Evolutionary conservation across 2,113 vertebrate species (phyloP), one percentile per base, ranked within the genome.

Genomic region (Chitala chitala): DNA sequence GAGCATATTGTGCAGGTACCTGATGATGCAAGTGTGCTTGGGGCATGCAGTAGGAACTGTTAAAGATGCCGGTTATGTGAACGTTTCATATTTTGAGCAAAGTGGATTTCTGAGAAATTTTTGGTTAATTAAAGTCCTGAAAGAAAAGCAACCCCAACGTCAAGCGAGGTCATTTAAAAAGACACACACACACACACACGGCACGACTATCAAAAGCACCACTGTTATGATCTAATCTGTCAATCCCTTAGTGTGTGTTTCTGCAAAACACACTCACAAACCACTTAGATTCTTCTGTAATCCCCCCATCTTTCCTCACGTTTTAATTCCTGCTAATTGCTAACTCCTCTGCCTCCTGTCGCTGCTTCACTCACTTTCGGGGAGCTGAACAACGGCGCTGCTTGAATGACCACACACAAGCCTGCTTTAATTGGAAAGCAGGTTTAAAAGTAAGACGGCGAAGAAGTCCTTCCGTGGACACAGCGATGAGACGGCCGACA

Each of bases 291-390:
- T 86, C 82, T 77, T 69, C 72, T 87, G 84, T 89, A 91, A 90
- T 90, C 88, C 84, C n/a, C 88, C 90, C 88, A 89, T 90, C 89
- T 89, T 80, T 87, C 88, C 86, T 84, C 82, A 88, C 86, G 86
- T 89, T 90, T 90, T 91, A 90, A 91, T 91, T 90, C 89, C 88
- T 88, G 88, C 90, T 90, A 91, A 87, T 87, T 89, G 88, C 90
- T 90, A 91, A 87, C 87, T 89, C 87, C 90, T 87, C 89, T 85
- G 90, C 85, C 89, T 83, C 88, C 86, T 89, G 82, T 81, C 82
- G 71, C 85, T 89, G 89, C 87, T 87, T 87, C 85, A 85, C 87
- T 88, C 87, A 85, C 89, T 91, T 87, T 90, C 88, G 90, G 88
- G 86, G 87, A 89, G 90, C 89, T 88, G 89, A 91, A 91, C 89